Conservation (phyloP, 1,140 invertebrate genomes). For the Caligus rogercresseyi region DNA sequence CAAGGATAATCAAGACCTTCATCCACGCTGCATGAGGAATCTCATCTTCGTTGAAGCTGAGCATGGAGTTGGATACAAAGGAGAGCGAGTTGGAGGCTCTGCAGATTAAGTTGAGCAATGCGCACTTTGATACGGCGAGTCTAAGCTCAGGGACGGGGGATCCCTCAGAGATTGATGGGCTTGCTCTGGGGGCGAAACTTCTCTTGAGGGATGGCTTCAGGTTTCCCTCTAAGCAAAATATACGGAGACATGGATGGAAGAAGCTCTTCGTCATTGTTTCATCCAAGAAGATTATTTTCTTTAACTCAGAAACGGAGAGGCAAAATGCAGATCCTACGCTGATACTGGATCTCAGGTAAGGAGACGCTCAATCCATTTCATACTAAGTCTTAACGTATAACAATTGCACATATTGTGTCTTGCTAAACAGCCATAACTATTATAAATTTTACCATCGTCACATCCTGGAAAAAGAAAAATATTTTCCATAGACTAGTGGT, state of each 20-base stretch:
- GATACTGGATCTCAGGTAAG: conserved; percentile 84
- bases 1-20: conserved; percentile 67
- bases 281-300: conserved; percentile 92
- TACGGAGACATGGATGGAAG: conserved; percentile 83
- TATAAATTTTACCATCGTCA: too few species aligned
- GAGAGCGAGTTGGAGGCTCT: conserved; percentile 87
- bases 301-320: conserved; percentile 83
- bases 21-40: conserved; percentile 47
- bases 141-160: conserved; percentile 63
- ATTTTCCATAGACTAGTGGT: too few species aligned
- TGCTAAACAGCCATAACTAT: too few species aligned
- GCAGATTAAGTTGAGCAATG: conserved; percentile 48
- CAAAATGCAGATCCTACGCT: conserved; percentile 82
- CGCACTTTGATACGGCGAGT: conserved; percentile 70
- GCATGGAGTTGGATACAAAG: conserved; percentile 86
- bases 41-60: conserved; percentile 46
- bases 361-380: too few species aligned
- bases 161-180: conserved; percentile 37
- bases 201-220: conserved; percentile 88
- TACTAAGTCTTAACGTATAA: too few species aligned
- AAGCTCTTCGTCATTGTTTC: conserved; percentile 93
- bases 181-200: conserved; percentile 34
- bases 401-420: too few species aligned
- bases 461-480: too few species aligned
- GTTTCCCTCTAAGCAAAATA: conserved; percentile 86